phyloP scores from a whole-genome alignment of 2,888 invertebrate genomes.

The Erynnis tages region DNA sequence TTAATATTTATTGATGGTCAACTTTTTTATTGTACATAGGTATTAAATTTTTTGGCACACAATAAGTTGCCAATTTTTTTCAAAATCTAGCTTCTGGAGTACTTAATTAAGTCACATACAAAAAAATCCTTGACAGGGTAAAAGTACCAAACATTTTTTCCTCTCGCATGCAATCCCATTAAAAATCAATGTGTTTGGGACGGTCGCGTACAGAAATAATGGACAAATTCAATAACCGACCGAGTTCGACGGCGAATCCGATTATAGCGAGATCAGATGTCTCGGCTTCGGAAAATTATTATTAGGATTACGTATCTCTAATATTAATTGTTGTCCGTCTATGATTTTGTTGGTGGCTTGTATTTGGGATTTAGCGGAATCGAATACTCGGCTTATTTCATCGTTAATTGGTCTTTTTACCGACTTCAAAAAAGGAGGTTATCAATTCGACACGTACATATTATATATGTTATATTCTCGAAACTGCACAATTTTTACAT shows the following conservation, averaged over 20 bases:
- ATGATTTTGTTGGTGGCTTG: slow-evolving; percentile 33
- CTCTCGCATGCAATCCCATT: slow-evolving; percentile 51
- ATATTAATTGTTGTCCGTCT: slow-evolving; percentile 64
- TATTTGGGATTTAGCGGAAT: slow-evolving; percentile 6
- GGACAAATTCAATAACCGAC: slow-evolving; percentile 67
- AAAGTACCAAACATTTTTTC: no score
- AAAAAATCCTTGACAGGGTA: neutral
- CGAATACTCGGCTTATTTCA: slow-evolving; percentile 3
- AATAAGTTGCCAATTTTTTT: no score
- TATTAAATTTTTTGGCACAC: no score
- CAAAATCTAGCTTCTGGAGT: no score
- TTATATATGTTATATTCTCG: no score
- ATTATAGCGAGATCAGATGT: slow-evolving; percentile 76
- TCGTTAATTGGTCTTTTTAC: neutral
- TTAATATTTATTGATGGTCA: no score
- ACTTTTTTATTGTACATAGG: no score
- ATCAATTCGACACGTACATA: no score
- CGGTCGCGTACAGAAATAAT: slow-evolving; percentile 63
- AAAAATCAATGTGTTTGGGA: slow-evolving; percentile 70
- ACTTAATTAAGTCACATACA: no score
- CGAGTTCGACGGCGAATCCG: slow-evolving; percentile 76
- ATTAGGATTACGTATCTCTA: slow-evolving; percentile 57
- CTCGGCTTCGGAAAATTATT: slow-evolving; percentile 59
- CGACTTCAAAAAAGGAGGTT: no score
- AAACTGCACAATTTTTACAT: no score